Percentiles rank a stretch among this genome's conserved stretches.
Evolutionary conservation across 1,140 invertebrate species (phyloP).

Genomic region (Trialeurodes vaporariorum): DNA sequence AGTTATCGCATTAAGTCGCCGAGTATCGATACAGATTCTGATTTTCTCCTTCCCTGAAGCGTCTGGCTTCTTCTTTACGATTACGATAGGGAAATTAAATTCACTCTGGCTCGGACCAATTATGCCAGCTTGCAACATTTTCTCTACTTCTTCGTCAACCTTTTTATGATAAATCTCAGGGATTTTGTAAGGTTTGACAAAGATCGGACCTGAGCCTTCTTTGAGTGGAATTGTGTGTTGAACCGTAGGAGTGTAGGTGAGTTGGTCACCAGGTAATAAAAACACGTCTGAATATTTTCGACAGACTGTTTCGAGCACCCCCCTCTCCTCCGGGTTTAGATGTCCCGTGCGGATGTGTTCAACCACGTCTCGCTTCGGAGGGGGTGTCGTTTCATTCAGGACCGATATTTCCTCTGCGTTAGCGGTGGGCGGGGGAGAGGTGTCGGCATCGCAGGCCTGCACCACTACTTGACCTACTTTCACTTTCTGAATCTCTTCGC

Average conservation of each 20-base stretch:
- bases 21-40: constrained; percentile 31
- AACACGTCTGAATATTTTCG: constrained; percentile 9
- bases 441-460: neutral
- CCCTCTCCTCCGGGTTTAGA: neutral
- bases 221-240: constrained; percentile 11
- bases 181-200: neutral
- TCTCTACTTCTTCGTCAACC: neutral
- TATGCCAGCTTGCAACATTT: neutral
- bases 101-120: neutral
- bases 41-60: constrained; percentile 27
- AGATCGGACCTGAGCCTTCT: constrained; percentile 1
- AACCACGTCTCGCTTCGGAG: neutral
- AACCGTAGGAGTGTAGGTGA: neutral
- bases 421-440: neutral
- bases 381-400: neutral
- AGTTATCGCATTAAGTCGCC: constrained; percentile 31
- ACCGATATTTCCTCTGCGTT: too few species aligned
- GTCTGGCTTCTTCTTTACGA: constrained; percentile 12
- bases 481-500: neutral
- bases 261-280: neutral
- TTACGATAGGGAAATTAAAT: constrained; percentile 7
- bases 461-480: neutral
- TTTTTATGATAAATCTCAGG: neutral
- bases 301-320: neutral
- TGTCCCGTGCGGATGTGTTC: neutral